phyloP scores from a whole-genome alignment of 2,888 invertebrate genomes.

The Cephalotes varians region DNA sequence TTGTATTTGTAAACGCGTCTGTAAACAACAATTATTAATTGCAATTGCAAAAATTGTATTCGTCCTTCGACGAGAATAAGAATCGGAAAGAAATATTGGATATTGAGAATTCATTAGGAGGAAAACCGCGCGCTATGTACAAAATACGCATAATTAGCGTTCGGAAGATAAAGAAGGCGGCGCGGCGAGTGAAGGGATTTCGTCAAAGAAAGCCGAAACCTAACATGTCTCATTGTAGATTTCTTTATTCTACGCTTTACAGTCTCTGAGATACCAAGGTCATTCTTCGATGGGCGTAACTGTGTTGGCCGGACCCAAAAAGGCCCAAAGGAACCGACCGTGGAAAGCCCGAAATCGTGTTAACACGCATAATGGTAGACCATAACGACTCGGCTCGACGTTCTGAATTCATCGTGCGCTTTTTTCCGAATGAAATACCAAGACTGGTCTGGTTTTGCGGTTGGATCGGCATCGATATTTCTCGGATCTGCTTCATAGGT shows the following conservation, averaged over 20 bases:
- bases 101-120: no score
- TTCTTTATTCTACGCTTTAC: slow-evolving; percentile 53
- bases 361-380: slow-evolving; percentile 29
- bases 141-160: slow-evolving; percentile 80
- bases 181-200: slow-evolving; percentile 48
- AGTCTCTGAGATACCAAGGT: slow-evolving; percentile 39
- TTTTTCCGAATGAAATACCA: slow-evolving; percentile 21
- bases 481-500: neutral
- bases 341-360: slow-evolving; percentile 46
- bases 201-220: slow-evolving; percentile 54
- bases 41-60: neutral
- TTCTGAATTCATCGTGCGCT: slow-evolving; percentile 12
- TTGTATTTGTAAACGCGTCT: neutral
- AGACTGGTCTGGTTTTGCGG: neutral
- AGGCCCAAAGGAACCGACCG: slow-evolving; percentile 29
- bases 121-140: slow-evolving; percentile 55
- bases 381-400: slow-evolving; percentile 30
- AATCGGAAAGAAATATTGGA: neutral
- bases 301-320: slow-evolving; percentile 63
- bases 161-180: slow-evolving; percentile 72
- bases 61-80: neutral
- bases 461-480: neutral
- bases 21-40: neutral
- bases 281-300: slow-evolving; percentile 63
- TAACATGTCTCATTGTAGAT: slow-evolving; percentile 58